phyloP scores from a whole-genome alignment of 2,113 vertebrate species.

The Rutilus rutilus region DNA sequence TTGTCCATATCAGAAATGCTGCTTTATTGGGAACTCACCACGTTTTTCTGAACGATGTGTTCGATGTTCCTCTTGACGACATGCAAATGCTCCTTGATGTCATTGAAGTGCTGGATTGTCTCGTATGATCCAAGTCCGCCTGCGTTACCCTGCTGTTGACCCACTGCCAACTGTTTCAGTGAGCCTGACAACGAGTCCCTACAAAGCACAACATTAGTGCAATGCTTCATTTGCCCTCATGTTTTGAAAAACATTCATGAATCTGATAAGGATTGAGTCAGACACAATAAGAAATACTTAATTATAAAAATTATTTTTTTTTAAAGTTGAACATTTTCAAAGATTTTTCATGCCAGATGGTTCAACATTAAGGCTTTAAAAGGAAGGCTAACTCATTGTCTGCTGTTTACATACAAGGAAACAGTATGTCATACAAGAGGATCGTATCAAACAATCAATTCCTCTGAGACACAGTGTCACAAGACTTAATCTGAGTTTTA shows the following conservation, averaged over 20 bases:
- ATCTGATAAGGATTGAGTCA: neutral
- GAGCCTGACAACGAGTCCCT: constrained; percentile 85
- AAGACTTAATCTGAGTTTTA: neutral
- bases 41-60: constrained; percentile 81
- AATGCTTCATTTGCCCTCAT: neutral
- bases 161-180: constrained; percentile 77
- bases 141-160: constrained; percentile 79
- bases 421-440: constrained; percentile 1
- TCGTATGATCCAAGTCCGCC: constrained; percentile 81
- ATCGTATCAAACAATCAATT: constrained; percentile 24
- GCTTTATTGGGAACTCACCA: constrained; percentile 63
- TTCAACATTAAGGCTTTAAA: neutral
- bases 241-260: neutral
- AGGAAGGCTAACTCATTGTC: neutral
- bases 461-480: constrained; percentile 17
- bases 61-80: constrained; percentile 88
- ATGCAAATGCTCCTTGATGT: constrained; percentile 96
- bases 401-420: neutral
- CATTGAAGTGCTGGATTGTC: constrained; percentile 91
- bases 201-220: constrained; percentile 44
- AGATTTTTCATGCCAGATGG: neutral
- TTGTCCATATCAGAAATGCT: neutral
- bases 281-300: neutral
- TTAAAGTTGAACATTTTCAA: neutral
- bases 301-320: too few species aligned